These are phyloP conservation scores for Hyles lineata DNA, from an alignment of 2,888 invertebrate genomes.

Conservation along the genomic window DNA sequence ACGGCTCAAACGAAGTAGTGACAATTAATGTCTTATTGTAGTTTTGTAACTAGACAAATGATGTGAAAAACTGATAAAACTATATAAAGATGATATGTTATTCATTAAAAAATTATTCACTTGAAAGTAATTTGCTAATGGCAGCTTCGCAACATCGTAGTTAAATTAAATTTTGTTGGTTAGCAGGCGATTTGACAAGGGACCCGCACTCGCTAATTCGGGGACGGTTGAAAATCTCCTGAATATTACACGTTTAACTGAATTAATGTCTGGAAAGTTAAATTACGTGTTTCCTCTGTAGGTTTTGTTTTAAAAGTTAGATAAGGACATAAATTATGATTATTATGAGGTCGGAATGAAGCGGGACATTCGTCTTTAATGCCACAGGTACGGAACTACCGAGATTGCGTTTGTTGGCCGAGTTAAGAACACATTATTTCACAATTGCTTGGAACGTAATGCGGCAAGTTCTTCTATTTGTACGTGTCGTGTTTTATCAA, in stretches of 20 bases:
- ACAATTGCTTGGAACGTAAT: neutral
- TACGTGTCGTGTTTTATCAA: neutral
- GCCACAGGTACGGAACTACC: conserved; percentile 4
- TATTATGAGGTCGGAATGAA: conserved; percentile 24
- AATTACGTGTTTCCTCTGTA: conserved; percentile 42
- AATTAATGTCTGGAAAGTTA: conserved; percentile 48
- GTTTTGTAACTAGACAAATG: neutral
- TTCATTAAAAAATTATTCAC: conserved; percentile 12
- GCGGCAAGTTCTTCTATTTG: neutral
- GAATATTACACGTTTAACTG: conserved; percentile 50
- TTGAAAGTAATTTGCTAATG: conserved; percentile 35
- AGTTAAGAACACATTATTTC: neutral
- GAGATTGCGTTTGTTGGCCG: neutral
- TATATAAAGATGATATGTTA: neutral
- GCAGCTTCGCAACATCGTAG: conserved; percentile 40
- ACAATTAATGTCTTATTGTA: too few species aligned
- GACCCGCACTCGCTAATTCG: conserved; percentile 42
- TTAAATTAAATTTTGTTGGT: conserved; percentile 54
- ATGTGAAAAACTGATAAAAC: neutral
- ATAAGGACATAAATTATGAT: conserved; percentile 31
- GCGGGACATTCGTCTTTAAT: neutral
- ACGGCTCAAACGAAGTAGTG: too few species aligned
- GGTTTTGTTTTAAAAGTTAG: conserved; percentile 33
- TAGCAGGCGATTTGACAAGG: conserved; percentile 50
- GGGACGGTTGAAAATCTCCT: conserved; percentile 40